Evolutionary conservation across 2,113 vertebrate genomes (phyloP).

Genomic region (Tragulus kanchil): DNA sequence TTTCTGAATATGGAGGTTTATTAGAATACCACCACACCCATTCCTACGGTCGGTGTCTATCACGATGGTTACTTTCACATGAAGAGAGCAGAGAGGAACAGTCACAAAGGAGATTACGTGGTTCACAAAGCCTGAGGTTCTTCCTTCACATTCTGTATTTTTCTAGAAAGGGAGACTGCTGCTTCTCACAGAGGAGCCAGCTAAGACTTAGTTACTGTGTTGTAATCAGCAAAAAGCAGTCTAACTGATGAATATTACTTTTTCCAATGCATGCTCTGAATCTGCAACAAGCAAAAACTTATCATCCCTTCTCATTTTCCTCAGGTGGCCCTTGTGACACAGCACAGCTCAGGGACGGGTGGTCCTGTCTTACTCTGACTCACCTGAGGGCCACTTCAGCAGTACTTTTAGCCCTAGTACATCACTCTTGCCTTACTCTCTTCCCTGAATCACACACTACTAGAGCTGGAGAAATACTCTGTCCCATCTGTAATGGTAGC

Average conservation of each 20-base stretch:
- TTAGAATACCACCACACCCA: background rate
- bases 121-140: slow-evolving; percentile 41
- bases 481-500: too few relatives aligned
- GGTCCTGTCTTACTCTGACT: background rate
- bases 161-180: background rate
- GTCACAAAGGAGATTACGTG: background rate
- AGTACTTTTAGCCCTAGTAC: background rate
- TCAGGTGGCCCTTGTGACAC: background rate
- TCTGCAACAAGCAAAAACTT: background rate
- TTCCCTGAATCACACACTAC: background rate
- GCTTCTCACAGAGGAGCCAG: background rate
- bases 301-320: background rate
- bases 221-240: background rate
- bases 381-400: background rate
- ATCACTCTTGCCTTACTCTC: background rate
- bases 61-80: background rate
- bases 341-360: background rate
- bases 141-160: background rate
- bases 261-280: background rate
- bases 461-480: background rate
- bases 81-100: background rate
- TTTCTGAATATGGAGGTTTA: background rate
- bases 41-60: background rate
- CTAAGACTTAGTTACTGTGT: background rate
- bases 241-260: background rate